Base-by-base conservation (phyloP, 2,888 invertebrate genomes). In the Cheilosia variabilis region DNA sequence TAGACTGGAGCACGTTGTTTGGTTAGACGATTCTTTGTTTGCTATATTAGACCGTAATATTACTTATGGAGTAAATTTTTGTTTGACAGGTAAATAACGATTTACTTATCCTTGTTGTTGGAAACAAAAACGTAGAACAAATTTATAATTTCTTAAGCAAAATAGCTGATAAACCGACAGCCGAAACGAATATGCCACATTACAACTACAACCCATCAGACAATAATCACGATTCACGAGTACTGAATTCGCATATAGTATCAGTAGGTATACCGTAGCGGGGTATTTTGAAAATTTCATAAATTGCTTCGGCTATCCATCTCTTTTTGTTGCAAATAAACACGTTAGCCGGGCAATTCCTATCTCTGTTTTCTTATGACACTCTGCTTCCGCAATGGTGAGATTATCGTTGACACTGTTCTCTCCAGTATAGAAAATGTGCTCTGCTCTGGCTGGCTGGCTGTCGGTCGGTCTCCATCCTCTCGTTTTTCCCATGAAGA, bases 221-320 rank as follows among this genome's bases (percentile, higher is more conserved):
- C 60, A 71, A 53, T 53, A 73, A 72, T 65, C 78, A 79, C 65
- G 57, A 79, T 65, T 65, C 78, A 78, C 65, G 57, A 71, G 58
- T 43, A 79, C 78, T 65, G 65, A 79, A 72, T 79, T 79, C 78
- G 52, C 65, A 65, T 53, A 45, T n/a, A 10, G 37, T 37, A 37
- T 13, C 13, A 37, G 17, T 22, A 22, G n/a, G 4, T 37, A 37
- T 37, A 19, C 19, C 66, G 55, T 37, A 19, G 47, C 66, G 55
- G 34, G 50, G 57, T 41, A 27, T 50, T 71, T 31, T 22, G 27
- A 58, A n/a, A 13, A 24, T 71, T 52, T 71, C 41, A 41, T 37
- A 27, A 17, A 58, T 24, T 17, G 52, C 43, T 22, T 52, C 22
- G 37, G 24, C 34, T 47, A 24, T 52, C 41, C 19, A 31, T 69